phyloP scores from a whole-genome alignment of 1,140 invertebrate genomes.

The Pollicipes pollicipes region DNA sequence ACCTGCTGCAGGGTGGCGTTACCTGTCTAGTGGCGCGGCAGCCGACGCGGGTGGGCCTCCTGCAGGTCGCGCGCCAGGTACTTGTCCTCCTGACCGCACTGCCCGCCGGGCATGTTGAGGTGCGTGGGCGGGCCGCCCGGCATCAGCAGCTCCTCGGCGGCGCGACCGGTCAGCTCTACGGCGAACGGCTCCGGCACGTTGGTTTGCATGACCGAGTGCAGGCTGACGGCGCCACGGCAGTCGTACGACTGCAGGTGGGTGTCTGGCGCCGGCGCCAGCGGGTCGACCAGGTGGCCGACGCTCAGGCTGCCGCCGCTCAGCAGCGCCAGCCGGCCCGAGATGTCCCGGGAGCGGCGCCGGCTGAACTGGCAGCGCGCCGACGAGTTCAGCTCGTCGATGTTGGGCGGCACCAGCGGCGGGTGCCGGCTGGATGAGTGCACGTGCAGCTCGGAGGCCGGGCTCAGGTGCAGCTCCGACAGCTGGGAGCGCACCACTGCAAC shows the following conservation, averaged over 20 bases:
- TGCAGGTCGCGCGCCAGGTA: slow-evolving; percentile 44
- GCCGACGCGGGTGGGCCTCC: neutral
- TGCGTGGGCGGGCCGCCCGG: slow-evolving; percentile 27
- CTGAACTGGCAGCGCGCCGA: neutral
- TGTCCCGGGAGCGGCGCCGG: neutral
- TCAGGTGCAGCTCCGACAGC: neutral
- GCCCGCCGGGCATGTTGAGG: slow-evolving; percentile 49
- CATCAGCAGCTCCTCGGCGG: neutral
- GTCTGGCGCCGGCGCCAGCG: slow-evolving; percentile 22
- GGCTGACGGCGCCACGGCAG: slow-evolving; percentile 41
- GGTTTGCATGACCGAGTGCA: slow-evolving; percentile 49
- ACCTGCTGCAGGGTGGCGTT: too few relatives aligned
- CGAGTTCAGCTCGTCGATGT: neutral
- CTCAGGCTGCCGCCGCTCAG: neutral
- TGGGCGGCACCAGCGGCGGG: neutral
- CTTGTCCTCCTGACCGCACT: slow-evolving; percentile 43
- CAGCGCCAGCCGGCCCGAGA: neutral
- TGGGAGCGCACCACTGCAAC: neutral
- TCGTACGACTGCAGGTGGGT: slow-evolving; percentile 45
- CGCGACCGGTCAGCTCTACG: neutral
- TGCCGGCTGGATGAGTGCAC: neutral
- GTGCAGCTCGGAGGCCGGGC: neutral
- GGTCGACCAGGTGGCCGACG: neutral
- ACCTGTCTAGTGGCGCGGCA: neutral
- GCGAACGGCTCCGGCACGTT: slow-evolving; percentile 43